Base-by-base conservation (phyloP, 1,140 invertebrate species). In the Nixonia krombeini region DNA sequence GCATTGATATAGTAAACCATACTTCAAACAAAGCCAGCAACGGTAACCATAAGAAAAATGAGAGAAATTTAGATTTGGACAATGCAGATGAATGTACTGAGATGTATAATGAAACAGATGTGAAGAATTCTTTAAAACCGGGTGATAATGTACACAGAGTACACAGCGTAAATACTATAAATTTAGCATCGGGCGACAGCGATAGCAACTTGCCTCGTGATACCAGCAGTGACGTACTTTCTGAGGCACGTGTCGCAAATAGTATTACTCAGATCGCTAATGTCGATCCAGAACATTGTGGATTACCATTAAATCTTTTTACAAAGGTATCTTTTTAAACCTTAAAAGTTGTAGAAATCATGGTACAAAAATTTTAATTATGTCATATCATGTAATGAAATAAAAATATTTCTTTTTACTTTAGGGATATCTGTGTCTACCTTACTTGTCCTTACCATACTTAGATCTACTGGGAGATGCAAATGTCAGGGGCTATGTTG, bases 401-500 rank as follows among this genome's bases (percentile, higher is more conserved):
- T 13, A 33, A 33, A 33, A 33, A 3, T 10, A 33, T 12, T 6
- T 41, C 13, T 15, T 33, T 33, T 61, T 62, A 59, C 75, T 79
- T 9, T 70, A 93, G 90, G 97, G 97, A 28, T 95, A 94, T 76
- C 87, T 99, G 5, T 98, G 96, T 80, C 90, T 98, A 82, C 97
- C 98, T 23, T 99, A 99, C 84, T 87, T 99, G 42, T 98, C 96
- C 2, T 86, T 99, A 33, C 95, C 96, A 67, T 98, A 97, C 82
- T 90, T 98, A 85, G 97, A 99, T 86, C 85, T 98, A 33, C 83
- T 99, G 17, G 91, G 90, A 50, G 95, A 98, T 82, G 87, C 91
- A 1, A 94, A 93, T 74, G 93, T 98, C 4, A 87, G 94, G 62
- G 94, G 96, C 38, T 99, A 97, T 84, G 86, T 98, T 26, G 93